A percentile compares a stretch with the other conserved stretches of the same genome.
Conservation (phyloP, 2,797 vertebrate genomes). For the Hylomyscus alleni region DNA sequence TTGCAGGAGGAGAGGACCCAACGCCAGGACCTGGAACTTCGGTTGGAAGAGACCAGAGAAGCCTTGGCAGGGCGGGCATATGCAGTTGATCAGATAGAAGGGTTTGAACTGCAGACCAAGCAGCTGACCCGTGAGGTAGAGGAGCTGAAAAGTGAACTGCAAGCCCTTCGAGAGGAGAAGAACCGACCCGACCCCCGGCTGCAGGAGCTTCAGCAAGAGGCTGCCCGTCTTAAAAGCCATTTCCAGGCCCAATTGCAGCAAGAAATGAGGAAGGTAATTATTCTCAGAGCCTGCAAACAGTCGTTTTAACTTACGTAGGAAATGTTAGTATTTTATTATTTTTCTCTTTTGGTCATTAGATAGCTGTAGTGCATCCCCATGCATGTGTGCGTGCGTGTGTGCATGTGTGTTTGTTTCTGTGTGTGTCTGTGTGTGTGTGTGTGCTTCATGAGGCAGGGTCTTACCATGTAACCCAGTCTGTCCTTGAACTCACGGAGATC, state of each 20-base stretch:
- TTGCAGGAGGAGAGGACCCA: slow-evolving; percentile 93
- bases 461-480: not conserved
- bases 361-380: not conserved
- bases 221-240: slow-evolving; percentile 90
- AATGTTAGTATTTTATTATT: not conserved
- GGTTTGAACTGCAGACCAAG: slow-evolving; percentile 89
- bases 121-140: slow-evolving; percentile 90
- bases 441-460: not conserved
- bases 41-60: slow-evolving; percentile 91
- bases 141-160: slow-evolving; percentile 89
- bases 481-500: not conserved
- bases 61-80: slow-evolving; percentile 85
- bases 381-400: not conserved
- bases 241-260: slow-evolving; percentile 93
- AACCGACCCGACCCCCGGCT: slow-evolving; percentile 91
- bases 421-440: not conserved
- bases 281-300: not conserved
- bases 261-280: slow-evolving; percentile 94
- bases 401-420: not conserved
- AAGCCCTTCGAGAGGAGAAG: slow-evolving; percentile 87
- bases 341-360: slow-evolving; percentile 13
- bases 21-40: slow-evolving; percentile 92
- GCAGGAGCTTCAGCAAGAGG: slow-evolving; percentile 91
- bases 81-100: slow-evolving; percentile 88
- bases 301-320: slow-evolving; percentile 4